phyloP scores from a whole-genome alignment of 2,888 invertebrate genomes.

The Epinotia brunnichana region DNA sequence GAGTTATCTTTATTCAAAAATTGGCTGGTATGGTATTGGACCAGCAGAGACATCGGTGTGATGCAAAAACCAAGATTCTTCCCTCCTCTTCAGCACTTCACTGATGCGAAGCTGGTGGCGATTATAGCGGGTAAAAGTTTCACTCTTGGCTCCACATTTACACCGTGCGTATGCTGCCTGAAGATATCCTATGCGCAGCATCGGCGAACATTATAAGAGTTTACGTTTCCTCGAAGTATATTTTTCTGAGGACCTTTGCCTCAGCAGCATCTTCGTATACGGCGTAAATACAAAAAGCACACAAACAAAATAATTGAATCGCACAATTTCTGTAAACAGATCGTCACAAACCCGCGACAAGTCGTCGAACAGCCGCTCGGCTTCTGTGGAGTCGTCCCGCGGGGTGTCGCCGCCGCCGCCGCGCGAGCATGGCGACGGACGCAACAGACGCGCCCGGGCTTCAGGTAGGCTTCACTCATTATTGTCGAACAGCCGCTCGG shows the following conservation, averaged over 20 bases:
- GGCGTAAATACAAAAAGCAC: no score
- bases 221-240: background rate
- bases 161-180: no score
- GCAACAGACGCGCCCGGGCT: conserved; percentile 65
- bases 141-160: no score
- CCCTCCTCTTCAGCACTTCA: no score
- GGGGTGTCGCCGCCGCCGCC: conserved; percentile 70
- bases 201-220: no score
- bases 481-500: no score
- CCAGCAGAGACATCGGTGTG: no score
- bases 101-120: no score
- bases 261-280: conserved; percentile 4
- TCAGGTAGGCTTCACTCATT: conserved; percentile 62
- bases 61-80: no score
- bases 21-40: no score
- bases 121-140: no score
- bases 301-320: background rate
- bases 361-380: conserved; percentile 84
- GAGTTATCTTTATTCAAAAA: conserved; percentile 24
- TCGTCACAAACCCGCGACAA: conserved; percentile 87
- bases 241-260: background rate
- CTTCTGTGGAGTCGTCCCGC: conserved; percentile 79
- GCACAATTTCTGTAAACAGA: conserved; percentile 56
- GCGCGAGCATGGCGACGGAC: conserved; percentile 73
- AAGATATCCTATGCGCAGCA: no score